Evolutionary conservation across 2,797 vertebrate genomes (phyloP).

Genomic region (Cyprinodon diabolis): DNA sequence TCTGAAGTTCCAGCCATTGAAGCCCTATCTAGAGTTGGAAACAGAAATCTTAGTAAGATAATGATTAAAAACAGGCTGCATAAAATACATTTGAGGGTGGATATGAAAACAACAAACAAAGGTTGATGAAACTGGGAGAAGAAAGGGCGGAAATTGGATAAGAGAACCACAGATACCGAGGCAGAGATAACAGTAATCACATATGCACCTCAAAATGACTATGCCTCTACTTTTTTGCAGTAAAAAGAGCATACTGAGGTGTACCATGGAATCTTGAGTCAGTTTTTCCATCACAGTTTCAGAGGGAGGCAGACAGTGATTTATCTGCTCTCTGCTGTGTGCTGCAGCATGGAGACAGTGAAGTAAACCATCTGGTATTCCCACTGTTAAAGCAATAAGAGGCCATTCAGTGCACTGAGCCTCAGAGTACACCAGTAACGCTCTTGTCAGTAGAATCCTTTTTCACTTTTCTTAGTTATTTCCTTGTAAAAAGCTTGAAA

Average conservation of each 20-base stretch:
- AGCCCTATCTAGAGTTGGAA: conserved; percentile 24
- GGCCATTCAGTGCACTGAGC: conserved; percentile 29
- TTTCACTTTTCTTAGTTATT: conserved; percentile 13
- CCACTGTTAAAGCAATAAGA: conserved; percentile 73
- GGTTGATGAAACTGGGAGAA: conserved; percentile 7
- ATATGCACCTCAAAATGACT: conserved; percentile 25
- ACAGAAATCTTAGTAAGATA: conserved; percentile 16
- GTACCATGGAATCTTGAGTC: conserved; percentile 66
- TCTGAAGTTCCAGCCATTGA: conserved; percentile 42
- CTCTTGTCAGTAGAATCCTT: conserved; percentile 46
- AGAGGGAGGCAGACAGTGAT: conserved; percentile 68
- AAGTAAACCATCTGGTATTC: conserved; percentile 80
- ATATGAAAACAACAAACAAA: conserved; percentile 9
- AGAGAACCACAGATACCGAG: background rate
- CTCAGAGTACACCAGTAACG: conserved; percentile 40
- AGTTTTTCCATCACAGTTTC: conserved; percentile 76
- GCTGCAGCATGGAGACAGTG: conserved; percentile 71
- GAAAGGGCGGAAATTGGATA: background rate
- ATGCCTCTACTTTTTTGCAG: conserved; percentile 40
- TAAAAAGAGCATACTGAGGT: conserved; percentile 61
- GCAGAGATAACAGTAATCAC: conserved; percentile 25
- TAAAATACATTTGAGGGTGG: conserved; percentile 15
- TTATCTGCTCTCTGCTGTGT: conserved; percentile 66
- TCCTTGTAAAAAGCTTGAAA: background rate
- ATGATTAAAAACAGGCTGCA: conserved; percentile 25